Evolutionary conservation across 2,113 vertebrate species (phyloP), one percentile per base, ranked within the genome.

Genomic region (Aptenodytes patagonicus): DNA sequence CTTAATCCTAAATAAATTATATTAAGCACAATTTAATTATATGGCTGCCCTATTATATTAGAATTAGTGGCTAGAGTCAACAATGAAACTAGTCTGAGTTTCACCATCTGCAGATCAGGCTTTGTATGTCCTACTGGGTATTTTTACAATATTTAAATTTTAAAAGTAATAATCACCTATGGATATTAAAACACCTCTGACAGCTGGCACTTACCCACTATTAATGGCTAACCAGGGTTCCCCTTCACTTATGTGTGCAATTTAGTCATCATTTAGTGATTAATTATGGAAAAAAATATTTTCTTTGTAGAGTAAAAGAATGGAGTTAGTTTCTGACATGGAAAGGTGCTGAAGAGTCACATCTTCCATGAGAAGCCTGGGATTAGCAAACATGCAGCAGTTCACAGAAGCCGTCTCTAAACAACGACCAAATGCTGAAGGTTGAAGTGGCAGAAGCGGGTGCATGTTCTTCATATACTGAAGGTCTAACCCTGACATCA

Each of bases 1-100:
- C 54, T 77, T 93, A 92, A 95, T 94, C 32, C 76, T 58, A 90
- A 92, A 93, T 87, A 95, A 96, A 93, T 94, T 65, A 76, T 83
- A 90, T 88, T 93, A 95, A 93, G 90, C 51, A 55, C 51, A 83
- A 60, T 83, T 90, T 95, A 85, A 95, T 95, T 96, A 78, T 34
- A 42, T 0, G 6, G 8, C 31, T 95, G 60, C 68, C 29, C 60
- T 86, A 83, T 80, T 93, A 92, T 93, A 93, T 96, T 64, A 88
- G 71, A 92, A 93, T 86, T 80, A 81, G n/a, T 14, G 34, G 3
- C 25, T 90, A 32, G 62, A 90, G 17, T 32, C 0, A 1, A 77
- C 79, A 91, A 32, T n/a, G 34, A 73, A 92, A 81, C 66, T 66
- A 83, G 29, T 77, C 58, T 77, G 70, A 87, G 46, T 73, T 95